phyloP scores from a whole-genome alignment of 1,140 invertebrate genomes.

The Colletes latitarsis region DNA sequence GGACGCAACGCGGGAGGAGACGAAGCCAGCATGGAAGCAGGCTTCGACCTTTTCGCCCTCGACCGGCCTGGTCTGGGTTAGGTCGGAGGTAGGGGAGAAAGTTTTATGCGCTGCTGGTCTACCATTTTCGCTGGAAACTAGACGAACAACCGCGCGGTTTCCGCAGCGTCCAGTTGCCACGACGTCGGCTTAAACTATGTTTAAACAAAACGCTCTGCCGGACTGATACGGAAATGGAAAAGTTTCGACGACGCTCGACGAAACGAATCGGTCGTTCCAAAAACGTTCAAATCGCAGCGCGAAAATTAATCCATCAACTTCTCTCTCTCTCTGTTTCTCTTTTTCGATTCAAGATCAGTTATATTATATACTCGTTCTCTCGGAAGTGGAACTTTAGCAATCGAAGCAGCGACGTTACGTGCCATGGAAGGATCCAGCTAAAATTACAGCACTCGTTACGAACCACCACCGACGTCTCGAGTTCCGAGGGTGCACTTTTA shows the following conservation, averaged over 20 bases:
- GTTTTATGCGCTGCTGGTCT: constrained; percentile 35
- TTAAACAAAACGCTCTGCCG: constrained; percentile 22
- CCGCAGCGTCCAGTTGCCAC: constrained; percentile 24
- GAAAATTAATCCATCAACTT: no score
- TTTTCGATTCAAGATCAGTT: background rate
- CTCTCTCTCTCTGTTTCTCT: background rate
- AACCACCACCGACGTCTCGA: constrained; percentile 69
- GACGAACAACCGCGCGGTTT: constrained; percentile 26
- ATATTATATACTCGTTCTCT: constrained; percentile 15
- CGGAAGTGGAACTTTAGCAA: constrained; percentile 49
- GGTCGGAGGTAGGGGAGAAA: constrained; percentile 28
- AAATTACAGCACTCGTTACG: constrained; percentile 73
- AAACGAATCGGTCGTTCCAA: background rate
- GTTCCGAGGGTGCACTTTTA: constrained; percentile 70
- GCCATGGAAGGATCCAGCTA: constrained; percentile 68
- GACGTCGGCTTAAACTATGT: constrained; percentile 46
- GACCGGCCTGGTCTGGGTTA: constrained; percentile 2
- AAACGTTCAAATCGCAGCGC: background rate
- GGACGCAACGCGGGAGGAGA: background rate
- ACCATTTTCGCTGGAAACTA: constrained; percentile 27
- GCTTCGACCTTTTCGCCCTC: constrained; percentile 60
- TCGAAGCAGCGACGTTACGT: constrained; percentile 55
- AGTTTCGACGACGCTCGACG: background rate
- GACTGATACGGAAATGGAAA: constrained; percentile 25
- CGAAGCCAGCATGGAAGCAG: constrained; percentile 19